A percentile compares a stretch with the other conserved stretches of the same genome.
Evolutionary conservation across 2,113 vertebrate species (phyloP).

Genomic region (Theropithecus gelada): DNA sequence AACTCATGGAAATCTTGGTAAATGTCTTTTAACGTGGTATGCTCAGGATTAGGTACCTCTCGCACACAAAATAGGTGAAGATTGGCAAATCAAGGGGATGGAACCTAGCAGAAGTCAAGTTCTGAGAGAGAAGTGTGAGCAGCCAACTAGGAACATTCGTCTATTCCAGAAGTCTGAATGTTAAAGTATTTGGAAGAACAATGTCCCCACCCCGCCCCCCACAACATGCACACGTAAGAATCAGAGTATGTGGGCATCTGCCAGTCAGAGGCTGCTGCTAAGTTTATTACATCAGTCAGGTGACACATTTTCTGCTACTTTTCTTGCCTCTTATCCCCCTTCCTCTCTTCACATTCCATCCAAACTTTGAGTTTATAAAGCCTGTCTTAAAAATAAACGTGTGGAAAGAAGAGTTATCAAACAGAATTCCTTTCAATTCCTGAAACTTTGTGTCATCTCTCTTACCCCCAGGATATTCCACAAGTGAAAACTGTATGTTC

Average conservation of each 20-base stretch:
- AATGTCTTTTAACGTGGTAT: not conserved
- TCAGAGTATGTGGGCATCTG: not conserved
- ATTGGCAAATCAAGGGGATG: not conserved
- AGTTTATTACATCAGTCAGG: not conserved
- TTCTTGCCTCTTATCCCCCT: not conserved
- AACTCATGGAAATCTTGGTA: not conserved
- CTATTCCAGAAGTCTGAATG: not conserved
- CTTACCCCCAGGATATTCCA: not conserved
- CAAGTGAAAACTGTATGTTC: not conserved
- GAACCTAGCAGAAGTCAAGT: not conserved
- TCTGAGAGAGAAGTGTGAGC: not conserved
- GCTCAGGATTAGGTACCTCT: not conserved
- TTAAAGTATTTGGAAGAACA: not conserved
- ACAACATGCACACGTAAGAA: not conserved
- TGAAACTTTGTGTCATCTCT: not conserved
- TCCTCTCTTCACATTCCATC: not conserved
- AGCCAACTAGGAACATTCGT: not conserved
- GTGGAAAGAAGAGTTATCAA: not conserved
- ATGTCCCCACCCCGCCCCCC: too few species aligned
- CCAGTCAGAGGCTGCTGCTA: not conserved
- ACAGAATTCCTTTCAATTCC: not conserved
- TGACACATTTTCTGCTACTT: not conserved
- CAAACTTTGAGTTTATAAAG: not conserved
- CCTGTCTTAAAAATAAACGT: not conserved
- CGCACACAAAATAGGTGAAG: not conserved